Evolutionary conservation across 2,888 invertebrate genomes (phyloP).

Genomic region (Polyommatus iphigenia): DNA sequence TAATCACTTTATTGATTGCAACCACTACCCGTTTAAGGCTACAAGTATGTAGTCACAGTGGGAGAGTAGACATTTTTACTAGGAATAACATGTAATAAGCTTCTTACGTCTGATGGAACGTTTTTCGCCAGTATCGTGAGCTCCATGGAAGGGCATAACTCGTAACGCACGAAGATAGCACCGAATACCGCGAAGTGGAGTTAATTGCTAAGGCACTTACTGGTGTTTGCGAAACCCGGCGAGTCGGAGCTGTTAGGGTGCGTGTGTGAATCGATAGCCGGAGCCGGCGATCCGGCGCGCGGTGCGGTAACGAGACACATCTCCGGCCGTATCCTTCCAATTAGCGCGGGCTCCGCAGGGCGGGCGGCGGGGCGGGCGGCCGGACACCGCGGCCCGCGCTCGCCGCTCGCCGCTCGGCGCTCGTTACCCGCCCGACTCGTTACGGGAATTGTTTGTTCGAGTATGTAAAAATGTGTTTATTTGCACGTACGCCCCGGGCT

Average conservation of each 20-base stretch:
- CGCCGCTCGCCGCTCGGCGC: background rate
- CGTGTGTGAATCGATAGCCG: conserved; percentile 49
- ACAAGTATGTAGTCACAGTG: background rate
- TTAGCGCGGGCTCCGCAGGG: conserved; percentile 51
- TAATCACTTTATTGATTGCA: background rate
- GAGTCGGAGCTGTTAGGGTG: conserved; percentile 13
- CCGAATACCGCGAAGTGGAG: background rate
- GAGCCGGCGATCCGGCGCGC: conserved; percentile 48
- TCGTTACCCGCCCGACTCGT: conserved; percentile 77
- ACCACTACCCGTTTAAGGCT: background rate
- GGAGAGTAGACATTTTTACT: background rate
- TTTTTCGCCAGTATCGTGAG: background rate
- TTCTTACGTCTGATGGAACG: background rate
- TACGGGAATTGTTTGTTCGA: conserved; percentile 80
- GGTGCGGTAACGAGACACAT: conserved; percentile 68
- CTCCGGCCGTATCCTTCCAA: conserved; percentile 73
- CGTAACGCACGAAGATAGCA: background rate
- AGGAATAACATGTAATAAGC: background rate
- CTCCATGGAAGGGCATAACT: background rate
- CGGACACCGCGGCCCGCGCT: conserved; percentile 10
- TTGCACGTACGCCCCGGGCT: conserved; percentile 78
- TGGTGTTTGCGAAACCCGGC: background rate
- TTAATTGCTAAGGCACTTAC: background rate
- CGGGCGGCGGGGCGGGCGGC: conserved; percentile 42
- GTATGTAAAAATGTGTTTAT: conserved; percentile 81